phyloP scores from a whole-genome alignment of 2,888 invertebrate species.

The Scaptomyza reducta region DNA sequence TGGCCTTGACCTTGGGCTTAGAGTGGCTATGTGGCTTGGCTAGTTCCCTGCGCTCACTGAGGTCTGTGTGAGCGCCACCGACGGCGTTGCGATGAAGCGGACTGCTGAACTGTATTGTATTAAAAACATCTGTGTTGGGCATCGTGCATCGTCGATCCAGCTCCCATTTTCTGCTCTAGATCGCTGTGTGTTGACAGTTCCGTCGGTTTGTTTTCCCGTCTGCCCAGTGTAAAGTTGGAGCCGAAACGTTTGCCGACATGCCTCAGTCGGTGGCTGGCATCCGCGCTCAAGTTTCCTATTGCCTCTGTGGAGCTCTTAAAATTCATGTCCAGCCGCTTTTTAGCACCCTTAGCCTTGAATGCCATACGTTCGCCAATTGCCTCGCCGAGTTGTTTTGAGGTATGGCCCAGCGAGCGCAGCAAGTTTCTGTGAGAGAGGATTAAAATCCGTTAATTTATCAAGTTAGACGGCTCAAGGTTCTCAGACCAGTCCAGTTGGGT shows the following conservation, averaged over 20 bases:
- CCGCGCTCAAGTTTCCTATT: constrained; percentile 76
- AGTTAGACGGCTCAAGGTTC: background rate
- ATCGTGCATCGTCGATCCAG: constrained; percentile 82
- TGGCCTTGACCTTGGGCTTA: constrained; percentile 42
- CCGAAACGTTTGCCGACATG: constrained; percentile 79
- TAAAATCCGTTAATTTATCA: constrained; percentile 12
- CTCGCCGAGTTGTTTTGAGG: constrained; percentile 83
- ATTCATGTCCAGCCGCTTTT: constrained; percentile 83
- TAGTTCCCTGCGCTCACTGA: constrained; percentile 45
- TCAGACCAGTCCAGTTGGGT: constrained; percentile 6
- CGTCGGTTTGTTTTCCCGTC: constrained; percentile 35
- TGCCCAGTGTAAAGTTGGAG: constrained; percentile 74
- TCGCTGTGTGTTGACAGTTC: background rate
- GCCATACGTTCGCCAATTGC: constrained; percentile 83
- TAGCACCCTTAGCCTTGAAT: constrained; percentile 82
- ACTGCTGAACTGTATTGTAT: constrained; percentile 82
- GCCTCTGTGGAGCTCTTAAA: constrained; percentile 81
- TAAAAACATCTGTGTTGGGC: constrained; percentile 83
- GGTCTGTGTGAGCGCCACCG: constrained; percentile 71
- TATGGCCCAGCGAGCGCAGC: constrained; percentile 82
- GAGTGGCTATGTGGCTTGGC: constrained; percentile 42
- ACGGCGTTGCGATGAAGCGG: constrained; percentile 79
- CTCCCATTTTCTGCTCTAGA: constrained; percentile 45
- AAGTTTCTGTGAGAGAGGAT: constrained; percentile 73
- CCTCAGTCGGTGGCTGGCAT: constrained; percentile 80